Base-by-base conservation (phyloP, 1,140 invertebrate species). In the Drosophila teissieri region DNA sequence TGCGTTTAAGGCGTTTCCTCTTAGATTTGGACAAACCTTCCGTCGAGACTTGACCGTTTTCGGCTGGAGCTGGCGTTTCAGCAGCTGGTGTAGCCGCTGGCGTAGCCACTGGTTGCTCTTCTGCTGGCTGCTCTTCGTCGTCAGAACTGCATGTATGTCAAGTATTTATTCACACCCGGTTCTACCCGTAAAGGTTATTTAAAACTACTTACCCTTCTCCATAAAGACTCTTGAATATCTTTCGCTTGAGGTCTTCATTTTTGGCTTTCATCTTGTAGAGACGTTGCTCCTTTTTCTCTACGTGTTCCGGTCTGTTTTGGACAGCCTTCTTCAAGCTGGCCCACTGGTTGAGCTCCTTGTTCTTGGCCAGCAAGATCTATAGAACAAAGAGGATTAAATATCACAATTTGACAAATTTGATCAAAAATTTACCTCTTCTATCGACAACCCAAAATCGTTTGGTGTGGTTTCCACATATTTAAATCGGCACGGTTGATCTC, bases 291-390 rank as follows among this genome's bases (percentile, higher is more conserved):
- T 95, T 95, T 69, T 94, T 93, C 93, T 99, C 98, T 34, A 96
- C 94, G 56, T 96, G 93, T 11, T 96, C 95, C 0, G 95, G 94
- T 46, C 96, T 94, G 77, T 96, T 95, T 89, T 96, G 95, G n/a
- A 96, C 94, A 10, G 97, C 95, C 93, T 97, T 98, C 92, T 98
- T 98, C 3, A 99, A 92, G 1, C 98, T 97, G 85, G 96, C 97
- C 98, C 98, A 99, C 73, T 95, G 95, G 90, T 99, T 99, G 4
- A 99, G 93, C 93, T 99, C 98, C 83, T 95, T 96, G 89, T 99
- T 98, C 90, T 98, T 96, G 39, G 97, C 97, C 81, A 95, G 93
- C 64, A 99, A 93, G 91, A 99, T 88, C 83, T 86, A 31, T 0
- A 69, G 46, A 48, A 8, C 7, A 40, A 12, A 58, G 8, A 42